Conservation (phyloP, 2,888 invertebrate genomes). For the Parelbella ahira region DNA sequence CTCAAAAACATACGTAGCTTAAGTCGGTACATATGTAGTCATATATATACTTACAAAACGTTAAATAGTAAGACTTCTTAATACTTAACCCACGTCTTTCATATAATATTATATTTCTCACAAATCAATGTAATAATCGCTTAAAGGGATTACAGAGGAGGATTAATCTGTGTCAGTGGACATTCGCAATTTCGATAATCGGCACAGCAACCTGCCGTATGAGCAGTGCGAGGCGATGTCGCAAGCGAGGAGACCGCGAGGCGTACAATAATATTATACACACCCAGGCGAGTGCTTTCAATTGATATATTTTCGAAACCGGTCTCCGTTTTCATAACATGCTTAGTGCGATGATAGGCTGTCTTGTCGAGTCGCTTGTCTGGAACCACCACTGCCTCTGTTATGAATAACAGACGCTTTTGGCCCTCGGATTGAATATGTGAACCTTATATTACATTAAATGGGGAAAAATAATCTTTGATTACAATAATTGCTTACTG, state of each 20-base stretch:
- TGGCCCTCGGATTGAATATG: too few relatives aligned
- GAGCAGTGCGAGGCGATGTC: conserved; percentile 55
- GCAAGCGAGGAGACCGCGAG: conserved; percentile 45
- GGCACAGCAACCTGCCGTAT: conserved; percentile 48
- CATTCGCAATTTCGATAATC: conserved; percentile 23
- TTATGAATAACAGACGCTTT: conserved; percentile 11
- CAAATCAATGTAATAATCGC: conserved; percentile 2
- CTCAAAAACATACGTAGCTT: too few relatives aligned
- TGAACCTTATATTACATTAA: too few relatives aligned
- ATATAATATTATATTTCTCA: not conserved
- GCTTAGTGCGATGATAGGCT: conserved; percentile 35
- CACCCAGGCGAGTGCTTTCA: conserved; percentile 61
- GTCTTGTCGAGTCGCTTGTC: conserved; percentile 33
- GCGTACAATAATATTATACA: conserved; percentile 70
- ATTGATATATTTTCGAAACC: conserved; percentile 77
- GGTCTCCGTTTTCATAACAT: conserved; percentile 73
- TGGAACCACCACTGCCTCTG: conserved; percentile 20
- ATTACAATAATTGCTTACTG: too few relatives aligned
- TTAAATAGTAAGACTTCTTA: too few relatives aligned
- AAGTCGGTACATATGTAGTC: too few relatives aligned
- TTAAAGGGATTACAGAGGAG: conserved; percentile 14
- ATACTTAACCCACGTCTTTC: too few relatives aligned
- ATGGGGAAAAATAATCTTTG: too few relatives aligned
- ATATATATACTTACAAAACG: too few relatives aligned
- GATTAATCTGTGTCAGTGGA: conserved; percentile 22